Conservation (phyloP, 2,888 invertebrate genomes). For the Ochropacha duplaris region DNA sequence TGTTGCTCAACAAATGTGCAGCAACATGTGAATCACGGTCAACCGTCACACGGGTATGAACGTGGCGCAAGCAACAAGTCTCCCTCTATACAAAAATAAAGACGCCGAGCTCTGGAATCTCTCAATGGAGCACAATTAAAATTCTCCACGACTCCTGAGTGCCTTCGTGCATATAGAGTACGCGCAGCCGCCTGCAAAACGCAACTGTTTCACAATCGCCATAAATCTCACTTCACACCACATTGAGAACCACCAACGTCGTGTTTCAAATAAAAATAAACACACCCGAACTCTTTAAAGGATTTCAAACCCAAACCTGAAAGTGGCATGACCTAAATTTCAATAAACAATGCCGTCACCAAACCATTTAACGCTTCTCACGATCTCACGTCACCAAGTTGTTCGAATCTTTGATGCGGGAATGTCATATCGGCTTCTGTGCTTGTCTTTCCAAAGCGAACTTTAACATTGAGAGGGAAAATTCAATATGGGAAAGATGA, state of each 20-base stretch:
- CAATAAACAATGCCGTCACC: conserved; percentile 38
- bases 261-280: conserved; percentile 65
- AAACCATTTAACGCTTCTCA: conserved; percentile 62
- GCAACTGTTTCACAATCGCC: conserved; percentile 60
- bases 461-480: conserved; percentile 38
- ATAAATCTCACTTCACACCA: conserved; percentile 70
- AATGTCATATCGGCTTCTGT: conserved; percentile 49
- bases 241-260: conserved; percentile 42
- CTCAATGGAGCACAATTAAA: conserved; percentile 79
- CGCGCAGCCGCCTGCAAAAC: conserved; percentile 47
- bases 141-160: conserved; percentile 63
- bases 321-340: conserved; percentile 49
- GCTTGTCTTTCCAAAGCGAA: conserved; percentile 39
- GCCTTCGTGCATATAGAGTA: conserved; percentile 60
- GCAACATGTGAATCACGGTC: conserved; percentile 51
- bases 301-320: conserved; percentile 52
- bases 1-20: conserved; percentile 35
- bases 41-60: conserved; percentile 28
- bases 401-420: conserved; percentile 36
- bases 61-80: conserved; percentile 63
- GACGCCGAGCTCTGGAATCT: conserved; percentile 59
- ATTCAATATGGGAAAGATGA: conserved; percentile 28
- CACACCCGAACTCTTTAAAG: conserved; percentile 29
- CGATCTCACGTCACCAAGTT: conserved; percentile 63
- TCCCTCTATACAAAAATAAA: conserved; percentile 65